These are phyloP conservation scores for Gastracanthus pulcherrimus DNA, from an alignment of 2,888 invertebrate genomes.

Conservation along the genomic window DNA sequence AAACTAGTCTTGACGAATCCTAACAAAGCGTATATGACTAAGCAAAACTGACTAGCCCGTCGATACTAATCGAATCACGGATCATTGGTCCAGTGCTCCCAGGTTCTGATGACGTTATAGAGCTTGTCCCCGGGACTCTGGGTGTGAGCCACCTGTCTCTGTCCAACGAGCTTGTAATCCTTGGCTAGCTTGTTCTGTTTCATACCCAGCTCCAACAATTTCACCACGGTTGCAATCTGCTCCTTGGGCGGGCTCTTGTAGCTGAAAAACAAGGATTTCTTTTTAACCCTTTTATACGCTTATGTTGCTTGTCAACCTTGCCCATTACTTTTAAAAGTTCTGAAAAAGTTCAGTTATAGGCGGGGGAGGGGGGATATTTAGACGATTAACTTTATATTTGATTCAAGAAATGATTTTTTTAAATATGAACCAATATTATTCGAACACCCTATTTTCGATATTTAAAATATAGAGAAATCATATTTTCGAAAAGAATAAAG, in stretches of 20 bases:
- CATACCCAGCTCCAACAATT: slow-evolving; percentile 42
- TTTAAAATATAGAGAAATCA: no score
- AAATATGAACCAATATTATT: no score
- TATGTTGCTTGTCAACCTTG: no score
- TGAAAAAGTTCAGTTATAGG: no score
- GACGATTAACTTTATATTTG: no score
- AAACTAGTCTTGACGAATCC: background rate
- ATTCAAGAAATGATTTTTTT: no score
- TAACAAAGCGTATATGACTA: background rate
- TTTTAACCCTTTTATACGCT: no score
- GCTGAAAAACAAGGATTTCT: no score
- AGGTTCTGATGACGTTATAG: slow-evolving; percentile 82
- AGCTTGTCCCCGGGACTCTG: slow-evolving; percentile 85
- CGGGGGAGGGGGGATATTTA: no score
- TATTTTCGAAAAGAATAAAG: no score
- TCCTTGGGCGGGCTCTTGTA: slow-evolving; percentile 68
- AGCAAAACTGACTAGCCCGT: background rate
- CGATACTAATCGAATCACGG: slow-evolving; percentile 21
- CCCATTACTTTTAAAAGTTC: no score
- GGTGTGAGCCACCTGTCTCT: slow-evolving; percentile 84
- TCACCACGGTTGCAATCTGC: slow-evolving; percentile 63
- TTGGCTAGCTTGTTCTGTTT: slow-evolving; percentile 39
- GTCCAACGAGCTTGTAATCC: slow-evolving; percentile 84
- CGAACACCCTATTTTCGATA: no score
- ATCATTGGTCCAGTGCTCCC: slow-evolving; percentile 81